Evolutionary conservation across 1,140 invertebrate genomes (phyloP).

Genomic region (Phthorimaea operculella): DNA sequence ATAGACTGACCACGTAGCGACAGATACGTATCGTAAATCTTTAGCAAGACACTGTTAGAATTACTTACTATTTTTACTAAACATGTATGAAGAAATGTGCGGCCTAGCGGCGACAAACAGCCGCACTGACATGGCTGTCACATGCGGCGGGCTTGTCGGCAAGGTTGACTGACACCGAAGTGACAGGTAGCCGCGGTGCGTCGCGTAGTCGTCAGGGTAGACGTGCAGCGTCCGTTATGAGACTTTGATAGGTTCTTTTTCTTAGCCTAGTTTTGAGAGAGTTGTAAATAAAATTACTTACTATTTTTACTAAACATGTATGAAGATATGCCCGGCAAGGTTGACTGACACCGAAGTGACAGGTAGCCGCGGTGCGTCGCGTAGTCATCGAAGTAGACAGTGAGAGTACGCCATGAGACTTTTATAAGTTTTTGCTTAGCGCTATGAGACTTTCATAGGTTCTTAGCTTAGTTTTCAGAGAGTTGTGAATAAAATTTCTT

Average conservation of each 20-base stretch:
- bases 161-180: constrained; percentile 47
- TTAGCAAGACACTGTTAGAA: no score
- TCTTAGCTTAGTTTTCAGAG: no score
- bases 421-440: no score
- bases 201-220: constrained; percentile 47
- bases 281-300: constrained; percentile 37
- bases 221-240: constrained; percentile 55
- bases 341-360: constrained; percentile 47
- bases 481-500: no score
- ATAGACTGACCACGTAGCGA: no score
- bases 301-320: constrained; percentile 63
- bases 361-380: constrained; percentile 49
- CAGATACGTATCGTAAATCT: no score
- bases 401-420: constrained; percentile 50
- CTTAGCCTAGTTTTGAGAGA: no score
- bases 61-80: constrained; percentile 64
- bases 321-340: constrained; percentile 52
- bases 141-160: constrained; percentile 38
- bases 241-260: no score
- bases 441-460: constrained; percentile 52
- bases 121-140: constrained; percentile 50
- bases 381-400: constrained; percentile 52
- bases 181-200: constrained; percentile 49
- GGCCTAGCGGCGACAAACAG: constrained; percentile 46
- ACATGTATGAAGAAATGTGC: constrained; percentile 59